A percentile compares a stretch with the other conserved stretches of the same genome.
Conservation (phyloP, 2,888 invertebrate genomes). For the Lasioglossum leucozonium region DNA sequence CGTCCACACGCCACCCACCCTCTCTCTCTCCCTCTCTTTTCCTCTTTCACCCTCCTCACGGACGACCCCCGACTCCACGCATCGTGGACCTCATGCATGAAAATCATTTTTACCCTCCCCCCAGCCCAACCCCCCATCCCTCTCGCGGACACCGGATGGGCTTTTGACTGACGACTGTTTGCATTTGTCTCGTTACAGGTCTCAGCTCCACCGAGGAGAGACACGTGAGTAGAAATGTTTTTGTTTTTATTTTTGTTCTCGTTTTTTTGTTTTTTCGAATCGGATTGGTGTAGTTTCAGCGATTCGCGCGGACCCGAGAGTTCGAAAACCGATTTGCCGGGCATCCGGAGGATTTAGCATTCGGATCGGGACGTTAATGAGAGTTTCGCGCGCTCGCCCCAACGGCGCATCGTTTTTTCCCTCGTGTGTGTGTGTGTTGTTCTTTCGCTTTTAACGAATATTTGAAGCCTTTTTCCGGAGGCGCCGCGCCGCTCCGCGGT, state of each 20-base stretch:
- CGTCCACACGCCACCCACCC: neutral
- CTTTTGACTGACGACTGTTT: slow-evolving; percentile 61
- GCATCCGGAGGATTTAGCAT: neutral
- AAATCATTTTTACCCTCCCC: slow-evolving; percentile 36
- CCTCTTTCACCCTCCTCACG: neutral
- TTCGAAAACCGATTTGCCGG: neutral
- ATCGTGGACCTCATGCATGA: slow-evolving; percentile 40
- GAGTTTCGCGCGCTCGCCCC: neutral
- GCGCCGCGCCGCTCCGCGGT: neutral
- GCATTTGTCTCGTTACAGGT: slow-evolving; percentile 84
- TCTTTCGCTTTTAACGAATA: slow-evolving; percentile 25
- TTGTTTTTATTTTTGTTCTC: slow-evolving; percentile 10
- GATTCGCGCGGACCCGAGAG: neutral
- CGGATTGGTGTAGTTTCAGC: neutral
- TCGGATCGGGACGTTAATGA: neutral
- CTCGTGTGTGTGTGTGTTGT: neutral
- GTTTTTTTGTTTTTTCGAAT: slow-evolving; percentile 9
- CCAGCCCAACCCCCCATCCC: neutral
- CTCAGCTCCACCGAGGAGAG: slow-evolving; percentile 88
- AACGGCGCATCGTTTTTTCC: neutral
- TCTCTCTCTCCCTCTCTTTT: neutral
- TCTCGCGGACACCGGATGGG: slow-evolving; percentile 30
- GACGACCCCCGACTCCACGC: slow-evolving; percentile 3
- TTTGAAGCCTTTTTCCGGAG: neutral
- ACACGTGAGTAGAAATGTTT: slow-evolving; percentile 86